Evolutionary conservation across 2,797 vertebrate species (phyloP), one percentile per base, ranked within the genome.

Genomic region (Gallinago solitaria): DNA sequence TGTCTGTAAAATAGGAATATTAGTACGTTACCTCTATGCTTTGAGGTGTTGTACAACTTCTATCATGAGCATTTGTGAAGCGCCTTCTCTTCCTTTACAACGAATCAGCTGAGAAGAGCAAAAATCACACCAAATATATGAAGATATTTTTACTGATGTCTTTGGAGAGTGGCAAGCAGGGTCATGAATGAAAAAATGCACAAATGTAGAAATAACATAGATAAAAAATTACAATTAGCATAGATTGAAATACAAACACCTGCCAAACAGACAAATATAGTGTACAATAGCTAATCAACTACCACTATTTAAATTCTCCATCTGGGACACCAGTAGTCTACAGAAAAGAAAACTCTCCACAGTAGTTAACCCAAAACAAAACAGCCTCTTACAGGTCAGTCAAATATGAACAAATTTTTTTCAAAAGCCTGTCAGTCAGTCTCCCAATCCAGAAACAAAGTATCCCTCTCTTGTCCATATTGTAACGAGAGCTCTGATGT

Each of bases 151-250:
- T 89, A 80, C 28, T 75, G 19, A 33, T 85, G 51, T 71, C 70
- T 94, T 91, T 63, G 7, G 12, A 88, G 56, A 73, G 23, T n/a
- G n/a, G 27, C 59, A 88, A 93, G 71, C 41, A 17, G 17, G 11
- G 6, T 7, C 45, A 60, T 21, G 3, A 61, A 59, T 37, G 5
- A 53, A 80, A 70, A 89, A 82, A 24, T 5, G 6, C 12, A 69
- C 25, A 16, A 16, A 54, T 19, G 11, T 32, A 73, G 11, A 81
- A 74, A 76, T 78, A 89, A 57, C 16, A 64, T 12, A 59, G 45
- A 88, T 70, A 37, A 80, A 94, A 94, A 86, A 19, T 60, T 15
- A 63, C 51, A 91, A 82, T 56, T 41, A 83, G 6, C 35, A 45
- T 5, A 80, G 41, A 61, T 9, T 67, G 59, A 80, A 94, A 73